A percentile compares a stretch with the other conserved stretches of the same genome.
These are phyloP conservation scores for Gryon sp. DNA, from an alignment of 1,140 invertebrate genomes.

Conservation along the genomic window DNA sequence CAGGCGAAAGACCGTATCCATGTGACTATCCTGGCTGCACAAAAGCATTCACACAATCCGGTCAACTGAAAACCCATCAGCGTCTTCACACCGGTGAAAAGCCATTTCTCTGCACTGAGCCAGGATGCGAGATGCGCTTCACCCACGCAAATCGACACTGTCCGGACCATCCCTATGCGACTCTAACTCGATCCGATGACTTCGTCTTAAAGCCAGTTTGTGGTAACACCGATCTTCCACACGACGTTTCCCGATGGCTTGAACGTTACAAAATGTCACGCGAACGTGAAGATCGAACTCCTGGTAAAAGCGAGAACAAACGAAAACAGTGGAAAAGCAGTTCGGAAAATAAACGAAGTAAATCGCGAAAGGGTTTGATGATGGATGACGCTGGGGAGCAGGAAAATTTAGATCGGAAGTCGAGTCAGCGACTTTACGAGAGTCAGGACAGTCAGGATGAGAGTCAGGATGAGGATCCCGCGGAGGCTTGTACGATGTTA, in stretches of 20 bases:
- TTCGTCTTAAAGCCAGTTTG: constrained; percentile 80
- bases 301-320: constrained; percentile 75
- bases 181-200: constrained; percentile 81
- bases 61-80: constrained; percentile 91
- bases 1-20: constrained; percentile 88
- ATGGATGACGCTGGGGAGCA: constrained; percentile 75
- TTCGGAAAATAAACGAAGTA: constrained; percentile 70
- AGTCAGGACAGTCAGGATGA: constrained; percentile 76
- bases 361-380: constrained; percentile 76
- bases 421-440: constrained; percentile 71
- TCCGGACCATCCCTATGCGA: constrained; percentile 82
- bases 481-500: constrained; percentile 68
- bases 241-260: constrained; percentile 81
- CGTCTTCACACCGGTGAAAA: constrained; percentile 90
- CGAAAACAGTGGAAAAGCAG: constrained; percentile 75
- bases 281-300: constrained; percentile 78
- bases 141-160: constrained; percentile 92
- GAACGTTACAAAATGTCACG: constrained; percentile 79
- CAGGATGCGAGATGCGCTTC: constrained; percentile 85
- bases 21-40: constrained; percentile 90
- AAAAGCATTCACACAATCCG: constrained; percentile 90
- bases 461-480: constrained; percentile 76
- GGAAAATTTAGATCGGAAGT: constrained; percentile 71
- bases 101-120: constrained; percentile 86
- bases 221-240: constrained; percentile 79